Evolutionary conservation across 2,113 vertebrate genomes (phyloP).

Genomic region (Morone chrysops): DNA sequence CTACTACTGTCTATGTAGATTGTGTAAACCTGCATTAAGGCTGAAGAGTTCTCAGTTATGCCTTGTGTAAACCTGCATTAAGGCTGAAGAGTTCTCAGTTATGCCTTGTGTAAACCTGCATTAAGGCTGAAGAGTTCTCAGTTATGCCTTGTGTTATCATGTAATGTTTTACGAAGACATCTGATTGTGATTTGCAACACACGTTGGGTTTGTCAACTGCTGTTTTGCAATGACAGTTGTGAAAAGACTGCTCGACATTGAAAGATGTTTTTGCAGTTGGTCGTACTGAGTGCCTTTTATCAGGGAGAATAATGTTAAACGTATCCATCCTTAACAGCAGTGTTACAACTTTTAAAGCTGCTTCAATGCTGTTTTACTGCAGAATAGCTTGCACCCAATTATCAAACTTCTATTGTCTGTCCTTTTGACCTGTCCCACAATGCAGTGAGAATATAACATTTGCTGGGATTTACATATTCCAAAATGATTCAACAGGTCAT

Average conservation of each 20-base stretch:
- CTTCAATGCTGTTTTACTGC: neutral
- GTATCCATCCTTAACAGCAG: neutral
- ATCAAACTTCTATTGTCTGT: neutral
- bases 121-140: too few species aligned
- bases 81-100: too few species aligned
- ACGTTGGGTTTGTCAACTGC: neutral
- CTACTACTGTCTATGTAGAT: neutral
- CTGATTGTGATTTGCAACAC: neutral
- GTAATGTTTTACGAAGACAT: neutral
- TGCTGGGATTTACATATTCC: neutral
- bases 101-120: neutral
- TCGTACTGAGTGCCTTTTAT: constrained; percentile 38
- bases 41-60: too few species aligned
- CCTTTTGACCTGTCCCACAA: neutral
- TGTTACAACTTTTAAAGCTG: neutral
- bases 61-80: too few species aligned
- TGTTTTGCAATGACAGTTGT: constrained; percentile 7
- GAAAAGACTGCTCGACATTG: constrained; percentile 8
- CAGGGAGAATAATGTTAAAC: neutral
- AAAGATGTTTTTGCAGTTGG: neutral
- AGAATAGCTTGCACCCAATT: neutral
- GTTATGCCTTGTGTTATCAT: too few species aligned
- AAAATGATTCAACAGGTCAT: neutral
- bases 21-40: neutral
- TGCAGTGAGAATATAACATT: neutral